Evolutionary conservation across 2,113 vertebrate species (phyloP).

Genomic region (Actinemys pallida): DNA sequence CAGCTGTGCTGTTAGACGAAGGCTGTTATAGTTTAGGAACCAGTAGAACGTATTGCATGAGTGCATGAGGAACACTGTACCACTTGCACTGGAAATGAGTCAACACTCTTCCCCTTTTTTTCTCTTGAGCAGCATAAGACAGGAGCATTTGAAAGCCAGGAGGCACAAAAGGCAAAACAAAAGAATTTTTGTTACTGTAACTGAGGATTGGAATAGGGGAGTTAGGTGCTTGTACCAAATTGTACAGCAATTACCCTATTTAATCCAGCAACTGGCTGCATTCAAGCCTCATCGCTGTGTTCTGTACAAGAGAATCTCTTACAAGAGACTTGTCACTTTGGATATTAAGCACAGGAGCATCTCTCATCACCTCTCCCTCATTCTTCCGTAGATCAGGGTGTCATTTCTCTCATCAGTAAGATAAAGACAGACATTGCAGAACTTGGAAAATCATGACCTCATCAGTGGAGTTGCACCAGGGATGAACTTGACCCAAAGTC

Average conservation of each 20-base stretch:
- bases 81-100: slow-evolving; percentile 62
- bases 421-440: slow-evolving; percentile 52
- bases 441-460: slow-evolving; percentile 1
- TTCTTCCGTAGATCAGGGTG: slow-evolving; percentile 42
- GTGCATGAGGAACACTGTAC: slow-evolving; percentile 2
- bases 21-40: slow-evolving; percentile 57
- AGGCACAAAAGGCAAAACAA: slow-evolving; percentile 71
- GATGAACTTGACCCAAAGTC: slow-evolving; percentile 60
- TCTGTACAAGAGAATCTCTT: slow-evolving; percentile 55
- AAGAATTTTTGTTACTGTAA: slow-evolving; percentile 71
- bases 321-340: slow-evolving; percentile 58
- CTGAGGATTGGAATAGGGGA: slow-evolving; percentile 63
- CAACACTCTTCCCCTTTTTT: slow-evolving; percentile 51
- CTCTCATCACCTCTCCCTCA: slow-evolving; percentile 50
- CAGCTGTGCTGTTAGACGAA: slow-evolving; percentile 7
- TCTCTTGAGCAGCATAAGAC: slow-evolving; percentile 49
- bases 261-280: slow-evolving; percentile 69
- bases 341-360: slow-evolving; percentile 56
- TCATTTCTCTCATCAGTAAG: slow-evolving; percentile 30
- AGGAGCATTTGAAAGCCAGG: slow-evolving; percentile 63
- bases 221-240: slow-evolving; percentile 68
- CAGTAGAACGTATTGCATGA: slow-evolving; percentile 24
- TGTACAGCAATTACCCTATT: slow-evolving; percentile 66
- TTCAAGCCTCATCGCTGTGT: slow-evolving; percentile 59
- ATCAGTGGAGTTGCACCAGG: slow-evolving; percentile 35